These are phyloP conservation scores for Poecilus cupreus DNA, from an alignment of 2,888 invertebrate genomes.

Conservation along the genomic window DNA sequence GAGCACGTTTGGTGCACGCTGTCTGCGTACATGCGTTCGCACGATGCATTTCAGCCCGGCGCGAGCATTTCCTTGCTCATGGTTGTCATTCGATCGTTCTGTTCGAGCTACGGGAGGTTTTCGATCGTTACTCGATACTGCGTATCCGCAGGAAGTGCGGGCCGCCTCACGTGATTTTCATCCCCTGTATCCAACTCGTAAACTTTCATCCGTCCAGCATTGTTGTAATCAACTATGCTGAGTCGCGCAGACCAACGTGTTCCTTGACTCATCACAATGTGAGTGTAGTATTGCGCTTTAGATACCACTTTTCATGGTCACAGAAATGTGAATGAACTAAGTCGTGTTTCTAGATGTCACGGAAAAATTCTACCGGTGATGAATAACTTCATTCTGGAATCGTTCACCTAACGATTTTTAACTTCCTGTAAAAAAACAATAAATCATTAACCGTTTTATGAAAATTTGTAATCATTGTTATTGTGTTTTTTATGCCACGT, in stretches of 20 bases:
- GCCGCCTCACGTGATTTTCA: constrained; percentile 58
- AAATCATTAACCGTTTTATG: constrained; percentile 8
- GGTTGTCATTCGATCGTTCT: constrained; percentile 43
- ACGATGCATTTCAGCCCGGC: not conserved
- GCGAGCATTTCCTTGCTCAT: constrained; percentile 27
- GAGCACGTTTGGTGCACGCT: constrained; percentile 14
- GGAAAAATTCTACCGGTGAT: constrained; percentile 47
- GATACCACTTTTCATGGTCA: constrained; percentile 53
- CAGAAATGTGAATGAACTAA: constrained; percentile 55
- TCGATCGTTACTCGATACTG: constrained; percentile 70
- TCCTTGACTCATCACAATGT: constrained; percentile 41
- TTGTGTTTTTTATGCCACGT: constrained; percentile 12
- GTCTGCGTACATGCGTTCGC: not conserved
- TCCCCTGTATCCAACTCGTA: constrained; percentile 59
- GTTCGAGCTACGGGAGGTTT: constrained; percentile 67
- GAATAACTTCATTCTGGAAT: not conserved
- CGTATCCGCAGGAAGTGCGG: constrained; percentile 68
- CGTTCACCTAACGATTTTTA: constrained; percentile 4
- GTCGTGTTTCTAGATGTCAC: constrained; percentile 49
- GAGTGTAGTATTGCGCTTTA: constrained; percentile 42
- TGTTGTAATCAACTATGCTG: constrained; percentile 1
- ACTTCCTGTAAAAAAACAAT: constrained; percentile 29
- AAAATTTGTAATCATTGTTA: not conserved
- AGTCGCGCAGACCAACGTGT: not conserved
- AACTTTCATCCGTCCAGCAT: too few species aligned